Evolutionary conservation across 1,140 invertebrate genomes (phyloP), one percentile per base, ranked within the genome.

Genomic region (Trichonephila clavata): DNA sequence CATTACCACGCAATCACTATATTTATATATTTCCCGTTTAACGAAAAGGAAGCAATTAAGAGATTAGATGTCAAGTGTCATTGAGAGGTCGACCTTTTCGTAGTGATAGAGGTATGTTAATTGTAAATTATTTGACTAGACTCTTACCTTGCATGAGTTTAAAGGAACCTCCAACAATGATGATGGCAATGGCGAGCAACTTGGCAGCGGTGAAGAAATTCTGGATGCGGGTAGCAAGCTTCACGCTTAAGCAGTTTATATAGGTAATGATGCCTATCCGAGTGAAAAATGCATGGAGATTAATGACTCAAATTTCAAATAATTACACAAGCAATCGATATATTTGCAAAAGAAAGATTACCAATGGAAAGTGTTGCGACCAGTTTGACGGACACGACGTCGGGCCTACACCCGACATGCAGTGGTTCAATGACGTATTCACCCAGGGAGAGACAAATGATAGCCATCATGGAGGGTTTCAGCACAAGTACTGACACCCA

Each of bases 171-270:
- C 97, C 97, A 7, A 96, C 93, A 77, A 99, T 98, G 80, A 99
- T 98, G 57, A 98, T 96, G 3, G 97, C 95, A 2, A 99, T 95
- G 2, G 98, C 98, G 2, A 97, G 96, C 83, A 99, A 97, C 96
- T 99, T 99, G 5, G 98, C 98, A 94, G 98, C 97, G 96, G 99
- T 98, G 94, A 99, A 98, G 1, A 98, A 96, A 95, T 98, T 98
- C 95, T 99, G 98, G 92, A 99, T 96, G 95, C 97, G 97, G 5
- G 98, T 98, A 10, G 98, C 98, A 92, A 97, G 96, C 94, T 97
- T 98, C 90, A 99, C 98, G 95, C 98, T 97, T 95, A 97, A 98
- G 88, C 98, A 98, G 95, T 99, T 99, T 61, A 99, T 96, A 94
- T 97, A 98, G 24, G 98, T 98, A 71, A 99, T 96, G 68, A 98